phyloP scores from a whole-genome alignment of 2,888 invertebrate genomes.

The Hypomecis punctinalis region DNA sequence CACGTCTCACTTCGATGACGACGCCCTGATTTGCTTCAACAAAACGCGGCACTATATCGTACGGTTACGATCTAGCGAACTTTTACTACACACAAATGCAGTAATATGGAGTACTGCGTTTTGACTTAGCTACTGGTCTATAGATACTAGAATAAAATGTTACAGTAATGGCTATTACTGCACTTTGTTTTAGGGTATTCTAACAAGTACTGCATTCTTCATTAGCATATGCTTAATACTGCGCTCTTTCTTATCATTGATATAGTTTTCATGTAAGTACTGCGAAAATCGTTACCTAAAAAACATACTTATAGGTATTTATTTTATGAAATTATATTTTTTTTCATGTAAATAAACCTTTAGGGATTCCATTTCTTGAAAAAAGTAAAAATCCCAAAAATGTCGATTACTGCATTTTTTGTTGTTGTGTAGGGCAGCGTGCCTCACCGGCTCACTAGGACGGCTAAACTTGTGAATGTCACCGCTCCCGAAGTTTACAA shows the following conservation, averaged over 20 bases:
- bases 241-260: constrained; percentile 1
- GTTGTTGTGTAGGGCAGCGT: too few relatives aligned
- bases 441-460: too few relatives aligned
- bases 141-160: constrained; percentile 10
- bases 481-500: too few relatives aligned
- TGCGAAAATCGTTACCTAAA: constrained; percentile 3
- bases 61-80: constrained; percentile 2
- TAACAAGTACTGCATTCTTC: constrained; percentile 14
- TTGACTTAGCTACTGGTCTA: constrained; percentile 14
- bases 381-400: constrained; percentile 9
- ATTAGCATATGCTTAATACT: constrained; percentile 4
- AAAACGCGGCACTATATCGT: constrained; percentile 4
- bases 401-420: constrained; percentile 1
- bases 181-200: constrained; percentile 20
- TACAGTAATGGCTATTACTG: constrained; percentile 17
- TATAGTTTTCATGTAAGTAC: constrained; percentile 2
- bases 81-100: constrained; percentile 1
- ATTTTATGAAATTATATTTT: background rate
- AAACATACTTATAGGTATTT: background rate
- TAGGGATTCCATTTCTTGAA: constrained; percentile 15
- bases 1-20: constrained; percentile 16
- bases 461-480: too few relatives aligned
- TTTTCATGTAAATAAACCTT: constrained; percentile 1
- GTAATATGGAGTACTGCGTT: constrained; percentile 7
- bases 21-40: constrained; percentile 15